These are phyloP conservation scores for Epistrophe eligans DNA, from an alignment of 2,888 invertebrate genomes.

Conservation along the genomic window DNA sequence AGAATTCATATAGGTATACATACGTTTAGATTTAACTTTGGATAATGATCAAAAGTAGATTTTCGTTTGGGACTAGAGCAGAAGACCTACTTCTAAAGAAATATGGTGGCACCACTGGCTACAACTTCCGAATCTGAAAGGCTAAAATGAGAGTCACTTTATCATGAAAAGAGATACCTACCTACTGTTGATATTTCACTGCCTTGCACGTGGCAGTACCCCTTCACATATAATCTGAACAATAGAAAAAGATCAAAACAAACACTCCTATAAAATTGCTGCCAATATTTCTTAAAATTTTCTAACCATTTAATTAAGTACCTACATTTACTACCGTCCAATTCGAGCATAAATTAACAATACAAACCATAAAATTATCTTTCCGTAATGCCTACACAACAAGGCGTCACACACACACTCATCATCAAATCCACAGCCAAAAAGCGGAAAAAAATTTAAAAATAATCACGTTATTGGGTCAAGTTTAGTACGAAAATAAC, in stretches of 20 bases:
- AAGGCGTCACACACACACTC: background rate
- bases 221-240: too few species aligned
- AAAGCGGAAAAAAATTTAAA: constrained; percentile 52
- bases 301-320: background rate
- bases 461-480: constrained; percentile 70
- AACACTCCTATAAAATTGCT: background rate
- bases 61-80: too few species aligned
- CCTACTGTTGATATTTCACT: too few species aligned
- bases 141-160: too few species aligned
- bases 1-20: too few species aligned
- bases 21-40: too few species aligned
- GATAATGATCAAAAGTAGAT: too few species aligned
- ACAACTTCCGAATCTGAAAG: too few species aligned
- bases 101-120: too few species aligned
- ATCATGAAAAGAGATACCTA: too few species aligned
- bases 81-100: too few species aligned
- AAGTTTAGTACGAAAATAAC: constrained; percentile 70
- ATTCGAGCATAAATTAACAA: background rate
- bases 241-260: background rate
- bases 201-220: too few species aligned
- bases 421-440: constrained; percentile 11
- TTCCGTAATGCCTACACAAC: background rate
- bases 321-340: background rate
- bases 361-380: background rate
- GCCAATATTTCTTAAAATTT: background rate